Percentiles rank a stretch among this genome's conserved stretches.
Conservation (phyloP, 2,888 invertebrate genomes). For the Thymelicus sylvestris region DNA sequence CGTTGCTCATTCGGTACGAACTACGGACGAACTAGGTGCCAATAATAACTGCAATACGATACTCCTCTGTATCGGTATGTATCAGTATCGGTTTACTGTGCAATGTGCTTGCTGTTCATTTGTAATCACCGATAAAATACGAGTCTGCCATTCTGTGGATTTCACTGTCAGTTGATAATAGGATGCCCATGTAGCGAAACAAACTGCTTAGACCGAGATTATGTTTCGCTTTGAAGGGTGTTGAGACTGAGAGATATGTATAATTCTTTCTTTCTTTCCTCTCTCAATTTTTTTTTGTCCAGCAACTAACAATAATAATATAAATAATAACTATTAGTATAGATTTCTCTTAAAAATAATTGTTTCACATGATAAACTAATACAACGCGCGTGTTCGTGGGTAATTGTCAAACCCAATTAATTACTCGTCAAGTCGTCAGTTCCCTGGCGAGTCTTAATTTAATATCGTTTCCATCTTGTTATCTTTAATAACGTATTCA, state of each 20-base stretch:
- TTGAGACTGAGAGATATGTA: background rate
- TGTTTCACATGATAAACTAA: background rate
- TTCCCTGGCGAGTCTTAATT: constrained; percentile 3
- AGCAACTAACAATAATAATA: too few species aligned
- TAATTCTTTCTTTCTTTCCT: background rate
- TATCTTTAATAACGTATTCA: constrained; percentile 9
- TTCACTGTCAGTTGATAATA: too few species aligned
- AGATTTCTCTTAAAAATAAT: too few species aligned
- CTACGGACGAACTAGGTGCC: background rate
- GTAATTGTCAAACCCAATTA: background rate
- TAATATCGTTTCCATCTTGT: constrained; percentile 19
- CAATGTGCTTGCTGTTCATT: too few species aligned
- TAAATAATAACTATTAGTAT: too few species aligned
- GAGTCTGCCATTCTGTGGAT: too few species aligned
- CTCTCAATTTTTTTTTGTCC: too few species aligned
- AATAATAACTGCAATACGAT: constrained; percentile 3
- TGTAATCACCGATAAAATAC: too few species aligned
- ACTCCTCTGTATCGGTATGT: background rate
- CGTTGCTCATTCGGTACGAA: background rate
- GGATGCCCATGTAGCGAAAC: too few species aligned
- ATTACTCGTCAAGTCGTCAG: constrained; percentile 7
- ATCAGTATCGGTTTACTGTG: background rate
- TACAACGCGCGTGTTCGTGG: background rate
- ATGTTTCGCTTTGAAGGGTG: too few species aligned
- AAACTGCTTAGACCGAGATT: too few species aligned